Evolutionary conservation across 2,888 invertebrate genomes (phyloP), one percentile per base, ranked within the genome.

Genomic region (Mycalesis mineus): DNA sequence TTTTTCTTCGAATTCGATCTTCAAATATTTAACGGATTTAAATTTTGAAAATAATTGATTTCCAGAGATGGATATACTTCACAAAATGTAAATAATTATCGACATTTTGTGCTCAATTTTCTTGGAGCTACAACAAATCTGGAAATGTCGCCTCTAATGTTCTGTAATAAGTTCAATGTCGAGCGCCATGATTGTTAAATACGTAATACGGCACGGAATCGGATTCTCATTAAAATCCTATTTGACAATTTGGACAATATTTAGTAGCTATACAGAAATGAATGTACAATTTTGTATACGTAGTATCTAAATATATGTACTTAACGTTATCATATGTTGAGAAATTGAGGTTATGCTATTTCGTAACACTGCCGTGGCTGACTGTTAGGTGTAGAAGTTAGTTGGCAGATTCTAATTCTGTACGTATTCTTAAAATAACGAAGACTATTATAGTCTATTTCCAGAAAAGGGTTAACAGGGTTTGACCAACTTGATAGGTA

Each of bases 1-100:
- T 80, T 87, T 83, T 80, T 69, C 84, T 88, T 88, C 86, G 83
- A 87, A 86, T 85, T 86, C 71, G 78, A 82, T 84, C 87, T 86
- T 88, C 78, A 83, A 86, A 87, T 82, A 78, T 80, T 76, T 88
- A 88, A 88, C 88, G 88, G 88, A 85, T 80, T 82, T 76, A 66
- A 68, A 69, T 79, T 85, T 85, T 75, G 75, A 82, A 79, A 74
- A 67, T 61, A 55, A 59, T 60, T 58, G 44, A 49, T 56, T 55
- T 55, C 55, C 57, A 51, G 57, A 65, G 62, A 64, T 65, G 63
- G 55, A 44, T 54, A 53, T 44, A 49, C n/a, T n/a, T n/a, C 36
- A 39, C 58, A 49, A 44, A 39, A 36, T 9, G 15, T 17, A 61
- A 60, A 36, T 49, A 40, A 29, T 42, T 39, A 11, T 17, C 37